These are phyloP conservation scores for Xanthorhoe spadicearia DNA, from an alignment of 2,888 invertebrate genomes.

Conservation along the genomic window DNA sequence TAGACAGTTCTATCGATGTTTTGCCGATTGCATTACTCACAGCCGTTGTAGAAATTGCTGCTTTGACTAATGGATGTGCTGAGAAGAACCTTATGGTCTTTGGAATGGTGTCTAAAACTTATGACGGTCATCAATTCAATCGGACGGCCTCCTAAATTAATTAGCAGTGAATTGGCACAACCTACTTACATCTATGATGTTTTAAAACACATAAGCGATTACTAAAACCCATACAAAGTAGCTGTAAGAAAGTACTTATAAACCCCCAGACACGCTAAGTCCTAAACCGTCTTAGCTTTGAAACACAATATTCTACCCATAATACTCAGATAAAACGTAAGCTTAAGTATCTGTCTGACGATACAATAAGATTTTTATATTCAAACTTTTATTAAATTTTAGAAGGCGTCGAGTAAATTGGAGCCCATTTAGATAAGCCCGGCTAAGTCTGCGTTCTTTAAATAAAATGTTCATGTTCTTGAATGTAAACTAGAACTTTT, in stretches of 20 bases:
- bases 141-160: too few relatives aligned
- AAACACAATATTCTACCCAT: slow-evolving; percentile 14
- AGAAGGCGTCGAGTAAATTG: slow-evolving; percentile 32
- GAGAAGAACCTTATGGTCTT: neutral
- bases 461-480: slow-evolving; percentile 14
- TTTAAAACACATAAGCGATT: neutral
- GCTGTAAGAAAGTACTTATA: neutral
- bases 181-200: neutral
- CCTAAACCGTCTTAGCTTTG: slow-evolving; percentile 11
- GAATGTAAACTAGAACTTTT: slow-evolving; percentile 12
- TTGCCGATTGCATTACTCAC: slow-evolving; percentile 6
- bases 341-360: slow-evolving; percentile 26
- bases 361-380: slow-evolving; percentile 33
- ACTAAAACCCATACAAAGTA: neutral
- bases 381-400: slow-evolving; percentile 42
- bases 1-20: slow-evolving; percentile 13
- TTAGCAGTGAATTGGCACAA: too few relatives aligned
- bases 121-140: too few relatives aligned
- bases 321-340: slow-evolving; percentile 12
- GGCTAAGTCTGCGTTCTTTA: slow-evolving; percentile 21
- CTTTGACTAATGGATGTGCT: neutral
- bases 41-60: neutral
- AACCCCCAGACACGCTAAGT: slow-evolving; percentile 32
- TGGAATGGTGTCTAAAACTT: too few relatives aligned
- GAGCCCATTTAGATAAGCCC: slow-evolving; percentile 35